Base-by-base conservation (phyloP, 2,797 vertebrate genomes). In the Discoglossus pictus region DNA sequence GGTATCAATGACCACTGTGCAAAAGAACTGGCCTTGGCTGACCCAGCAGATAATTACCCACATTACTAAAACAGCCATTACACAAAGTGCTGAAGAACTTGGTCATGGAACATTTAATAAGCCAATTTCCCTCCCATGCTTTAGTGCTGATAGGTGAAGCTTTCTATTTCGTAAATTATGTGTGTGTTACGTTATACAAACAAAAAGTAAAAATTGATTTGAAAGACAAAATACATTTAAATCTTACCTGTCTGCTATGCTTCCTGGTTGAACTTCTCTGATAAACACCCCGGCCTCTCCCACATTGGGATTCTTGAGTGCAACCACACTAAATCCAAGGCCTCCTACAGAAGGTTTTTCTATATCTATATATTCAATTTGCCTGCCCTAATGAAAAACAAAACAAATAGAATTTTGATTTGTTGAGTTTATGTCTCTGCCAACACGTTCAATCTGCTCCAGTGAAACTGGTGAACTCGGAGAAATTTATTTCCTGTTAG, bases 271-370 rank as follows among this genome's bases (percentile, higher is more conserved):
- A 61, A 99, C 87, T 73, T 98, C 93, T 76, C 92, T 93, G 77
- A 99, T 84, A 40, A 95, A 97, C 66, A 98, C 92, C 2, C 90
- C 92, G 25, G 84, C 87, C 64, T 90, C 80, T 76, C 87, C 90
- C 61, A 83, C 69, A 38, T 75, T 89, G 43, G 83, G 85, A 10
- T 89, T 92, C 73, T 87, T 91, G 47, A 97, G 84, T 13, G 94
- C 92, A 35, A 98, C 88, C 74, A 98, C 95, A 10, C 96, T 98
- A 86, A 99, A 98, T 48, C 97, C 96, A 25, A 99, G 89, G 35
- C 96, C 92, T 52, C 93, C 94, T 15, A 89, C 78, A 20, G 78
- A 73, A 7, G 94, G 95, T 23, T 94, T 94, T 24, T 90, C 87
- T 68, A 98, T 91, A 10, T 78, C 79, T 73, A 97, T 91, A 52